phyloP scores from a whole-genome alignment of 2,797 vertebrate species.

The Ataeniobius toweri region DNA sequence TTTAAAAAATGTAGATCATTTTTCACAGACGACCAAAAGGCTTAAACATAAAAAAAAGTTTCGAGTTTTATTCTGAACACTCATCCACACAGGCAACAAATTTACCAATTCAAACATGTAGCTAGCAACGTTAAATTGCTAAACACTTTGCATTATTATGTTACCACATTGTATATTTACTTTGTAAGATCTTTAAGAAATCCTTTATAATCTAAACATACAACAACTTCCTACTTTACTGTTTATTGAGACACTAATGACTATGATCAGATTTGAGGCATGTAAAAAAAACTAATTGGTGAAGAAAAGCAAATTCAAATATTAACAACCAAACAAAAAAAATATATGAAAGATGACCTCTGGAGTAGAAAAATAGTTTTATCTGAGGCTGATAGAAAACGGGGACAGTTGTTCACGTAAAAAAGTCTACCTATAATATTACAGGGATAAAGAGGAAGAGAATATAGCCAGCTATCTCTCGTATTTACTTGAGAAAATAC shows the following conservation, averaged over 20 bases:
- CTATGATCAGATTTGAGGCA: neutral
- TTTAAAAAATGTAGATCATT: neutral
- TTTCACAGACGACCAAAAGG: neutral
- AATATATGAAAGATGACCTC: slow-evolving; percentile 44
- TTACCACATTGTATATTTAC: slow-evolving; percentile 78
- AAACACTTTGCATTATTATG: slow-evolving; percentile 74
- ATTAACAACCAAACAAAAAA: slow-evolving; percentile 8
- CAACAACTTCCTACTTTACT: slow-evolving; percentile 39
- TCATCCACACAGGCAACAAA: slow-evolving; percentile 2
- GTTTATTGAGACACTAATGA: slow-evolving; percentile 39
- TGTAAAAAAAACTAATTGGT: slow-evolving; percentile 7
- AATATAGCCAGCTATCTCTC: slow-evolving; percentile 85
- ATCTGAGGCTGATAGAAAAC: slow-evolving; percentile 60
- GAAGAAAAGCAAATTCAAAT: slow-evolving; percentile 25
- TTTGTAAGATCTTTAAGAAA: slow-evolving; percentile 65
- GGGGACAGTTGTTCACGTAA: slow-evolving; percentile 62
- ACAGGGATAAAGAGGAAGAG: slow-evolving; percentile 63
- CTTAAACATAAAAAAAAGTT: neutral
- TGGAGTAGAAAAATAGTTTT: slow-evolving; percentile 62
- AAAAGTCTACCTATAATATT: slow-evolving; percentile 50
- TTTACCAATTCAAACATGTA: slow-evolving; percentile 6
- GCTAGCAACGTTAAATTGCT: slow-evolving; percentile 52
- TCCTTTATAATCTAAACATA: slow-evolving; percentile 56
- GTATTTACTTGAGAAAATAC: slow-evolving; percentile 66
- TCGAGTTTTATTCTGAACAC: neutral